These are phyloP conservation scores for Drosophila nasuta DNA, from an alignment of 1,140 invertebrate species.

Conservation along the genomic window DNA sequence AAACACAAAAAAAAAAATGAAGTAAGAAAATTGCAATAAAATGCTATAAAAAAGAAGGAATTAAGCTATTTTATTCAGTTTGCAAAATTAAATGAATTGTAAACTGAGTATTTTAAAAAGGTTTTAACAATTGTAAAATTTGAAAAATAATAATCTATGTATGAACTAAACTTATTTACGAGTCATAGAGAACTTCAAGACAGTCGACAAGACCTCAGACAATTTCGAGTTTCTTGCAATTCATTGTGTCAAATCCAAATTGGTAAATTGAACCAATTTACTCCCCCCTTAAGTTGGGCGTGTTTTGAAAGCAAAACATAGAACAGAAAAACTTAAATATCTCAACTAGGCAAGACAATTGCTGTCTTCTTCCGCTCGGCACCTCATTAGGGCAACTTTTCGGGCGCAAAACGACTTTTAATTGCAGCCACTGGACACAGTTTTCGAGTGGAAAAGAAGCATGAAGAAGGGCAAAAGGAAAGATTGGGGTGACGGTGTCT, in stretches of 20 bases:
- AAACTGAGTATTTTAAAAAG: no score
- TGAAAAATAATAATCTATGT: no score
- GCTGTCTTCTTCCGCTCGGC: slow-evolving; percentile 63
- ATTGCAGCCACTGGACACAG: slow-evolving; percentile 71
- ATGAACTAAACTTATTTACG: no score
- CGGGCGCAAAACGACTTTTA: slow-evolving; percentile 71
- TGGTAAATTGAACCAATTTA: slow-evolving; percentile 34
- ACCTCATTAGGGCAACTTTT: slow-evolving; percentile 71
- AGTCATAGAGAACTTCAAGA: no score
- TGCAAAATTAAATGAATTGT: no score
- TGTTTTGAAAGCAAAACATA: slow-evolving; percentile 10
- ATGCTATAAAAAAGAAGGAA: no score
- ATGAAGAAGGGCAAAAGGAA: not conserved
- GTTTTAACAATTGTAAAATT: no score
- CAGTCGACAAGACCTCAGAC: not conserved
- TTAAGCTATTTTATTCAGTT: no score
- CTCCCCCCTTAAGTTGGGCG: not conserved
- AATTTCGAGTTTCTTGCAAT: not conserved
- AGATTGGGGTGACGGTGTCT: not conserved
- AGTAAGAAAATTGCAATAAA: no score
- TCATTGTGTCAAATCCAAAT: not conserved
- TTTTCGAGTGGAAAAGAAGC: slow-evolving; percentile 2
- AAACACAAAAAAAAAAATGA: no score
- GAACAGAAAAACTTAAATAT: slow-evolving; percentile 42
- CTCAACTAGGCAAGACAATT: slow-evolving; percentile 54